These are phyloP conservation scores for Drosophila parvula DNA, from an alignment of 1,140 invertebrate species.

Conservation along the genomic window DNA sequence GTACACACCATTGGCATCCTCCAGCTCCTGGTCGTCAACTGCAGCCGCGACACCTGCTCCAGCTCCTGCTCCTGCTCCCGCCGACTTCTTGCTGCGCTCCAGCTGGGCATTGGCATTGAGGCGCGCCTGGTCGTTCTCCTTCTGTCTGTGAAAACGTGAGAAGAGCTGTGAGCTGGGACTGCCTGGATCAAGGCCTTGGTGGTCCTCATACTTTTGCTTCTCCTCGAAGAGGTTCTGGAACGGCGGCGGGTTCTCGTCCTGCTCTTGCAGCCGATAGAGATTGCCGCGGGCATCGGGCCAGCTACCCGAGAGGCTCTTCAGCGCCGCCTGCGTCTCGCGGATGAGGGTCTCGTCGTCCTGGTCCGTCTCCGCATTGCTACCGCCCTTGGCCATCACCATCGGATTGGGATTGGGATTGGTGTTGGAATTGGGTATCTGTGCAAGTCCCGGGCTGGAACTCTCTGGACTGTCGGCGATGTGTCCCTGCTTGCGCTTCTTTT, in stretches of 20 bases:
- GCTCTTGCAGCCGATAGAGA: conserved; percentile 87
- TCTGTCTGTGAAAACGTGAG: conserved; percentile 81
- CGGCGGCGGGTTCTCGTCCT: conserved; percentile 90
- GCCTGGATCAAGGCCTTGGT: conserved; percentile 7
- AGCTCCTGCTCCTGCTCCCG: neutral
- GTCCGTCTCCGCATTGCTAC: conserved; percentile 56
- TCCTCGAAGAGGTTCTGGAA: conserved; percentile 94
- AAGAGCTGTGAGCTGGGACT: conserved; percentile 30
- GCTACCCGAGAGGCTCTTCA: conserved; percentile 92
- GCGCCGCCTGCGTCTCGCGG: conserved; percentile 92
- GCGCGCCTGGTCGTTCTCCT: conserved; percentile 82
- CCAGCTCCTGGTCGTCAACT: neutral
- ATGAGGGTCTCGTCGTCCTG: conserved; percentile 92
- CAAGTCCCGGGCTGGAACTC: conserved; percentile 20
- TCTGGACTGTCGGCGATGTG: conserved; percentile 40
- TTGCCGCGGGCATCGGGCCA: conserved; percentile 89
- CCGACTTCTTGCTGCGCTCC: conserved; percentile 23
- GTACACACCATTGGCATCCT: conserved; percentile 83
- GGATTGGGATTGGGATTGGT: neutral
- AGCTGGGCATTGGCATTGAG: conserved; percentile 57
- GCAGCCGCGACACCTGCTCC: neutral
- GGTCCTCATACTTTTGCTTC: conserved; percentile 86
- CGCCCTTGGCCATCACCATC: neutral
- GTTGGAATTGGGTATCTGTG: neutral
- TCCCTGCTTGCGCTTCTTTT: conserved; percentile 41